These are phyloP conservation scores for Dallia pectoralis DNA, from an alignment of 2,797 vertebrate genomes.

Conservation along the genomic window DNA sequence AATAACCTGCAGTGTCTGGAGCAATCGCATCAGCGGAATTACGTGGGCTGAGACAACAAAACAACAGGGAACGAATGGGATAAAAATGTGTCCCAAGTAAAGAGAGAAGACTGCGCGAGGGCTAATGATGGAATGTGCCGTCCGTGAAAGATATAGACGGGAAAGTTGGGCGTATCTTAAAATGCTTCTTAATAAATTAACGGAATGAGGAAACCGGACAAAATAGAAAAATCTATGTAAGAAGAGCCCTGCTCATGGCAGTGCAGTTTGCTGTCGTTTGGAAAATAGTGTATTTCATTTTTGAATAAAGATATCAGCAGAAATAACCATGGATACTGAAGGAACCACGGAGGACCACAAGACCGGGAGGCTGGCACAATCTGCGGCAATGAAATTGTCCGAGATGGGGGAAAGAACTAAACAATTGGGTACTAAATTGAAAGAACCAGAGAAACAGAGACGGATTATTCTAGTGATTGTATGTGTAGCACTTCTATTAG, in stretches of 20 bases:
- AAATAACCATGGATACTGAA: conserved; percentile 69
- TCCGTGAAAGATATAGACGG: conserved; percentile 56
- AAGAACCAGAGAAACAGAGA: conserved; percentile 83
- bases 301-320: conserved; percentile 31
- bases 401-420: conserved; percentile 87
- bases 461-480: conserved; percentile 89
- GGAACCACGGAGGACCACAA: conserved; percentile 55
- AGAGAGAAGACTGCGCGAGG: conserved; percentile 58
- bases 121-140: conserved; percentile 64
- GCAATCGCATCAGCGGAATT: conserved; percentile 55
- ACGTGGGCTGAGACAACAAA: conserved; percentile 68
- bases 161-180: conserved; percentile 59
- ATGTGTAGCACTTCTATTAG: conserved; percentile 89
- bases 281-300: conserved; percentile 17
- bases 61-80: conserved; percentile 58
- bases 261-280: conserved; percentile 30
- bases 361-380: conserved; percentile 72
- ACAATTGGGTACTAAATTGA: conserved; percentile 80
- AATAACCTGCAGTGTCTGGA: conserved; percentile 35
- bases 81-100: conserved; percentile 57
- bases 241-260: conserved; percentile 42
- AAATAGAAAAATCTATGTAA: conserved; percentile 52
- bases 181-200: conserved; percentile 24
- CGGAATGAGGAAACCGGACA: conserved; percentile 30
- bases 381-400: conserved; percentile 86